Evolutionary conservation across 2,888 invertebrate genomes (phyloP).

Genomic region (Rhyacophila evoluta): DNA sequence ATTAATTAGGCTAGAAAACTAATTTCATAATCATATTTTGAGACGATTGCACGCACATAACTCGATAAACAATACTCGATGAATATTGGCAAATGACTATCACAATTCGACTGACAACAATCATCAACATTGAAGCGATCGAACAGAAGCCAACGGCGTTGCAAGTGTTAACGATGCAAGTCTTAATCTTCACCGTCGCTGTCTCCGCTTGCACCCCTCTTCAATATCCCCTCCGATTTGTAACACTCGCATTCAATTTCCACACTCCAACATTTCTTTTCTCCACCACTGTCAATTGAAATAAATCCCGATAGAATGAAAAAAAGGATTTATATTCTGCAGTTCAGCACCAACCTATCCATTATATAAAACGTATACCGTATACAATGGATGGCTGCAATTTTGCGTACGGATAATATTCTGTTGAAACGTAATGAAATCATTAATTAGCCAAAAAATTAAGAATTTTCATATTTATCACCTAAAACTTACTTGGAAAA

Average conservation of each 20-base stretch:
- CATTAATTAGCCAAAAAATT: too few species aligned
- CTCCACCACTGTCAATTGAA: slow-evolving; percentile 17
- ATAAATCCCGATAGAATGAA: slow-evolving; percentile 17
- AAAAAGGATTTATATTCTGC: slow-evolving; percentile 10
- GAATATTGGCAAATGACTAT: too few species aligned
- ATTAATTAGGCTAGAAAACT: too few species aligned
- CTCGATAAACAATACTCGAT: too few species aligned
- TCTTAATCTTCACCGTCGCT: not conserved
- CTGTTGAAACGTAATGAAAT: too few species aligned
- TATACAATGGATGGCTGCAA: not conserved
- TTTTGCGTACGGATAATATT: too few species aligned
- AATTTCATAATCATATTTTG: too few species aligned
- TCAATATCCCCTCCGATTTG: slow-evolving; percentile 22
- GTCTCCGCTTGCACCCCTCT: not conserved
- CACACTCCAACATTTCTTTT: slow-evolving; percentile 2
- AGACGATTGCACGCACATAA: too few species aligned
- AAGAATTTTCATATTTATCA: too few species aligned
- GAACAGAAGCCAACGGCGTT: not conserved
- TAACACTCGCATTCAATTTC: slow-evolving; percentile 16
- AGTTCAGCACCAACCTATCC: not conserved
- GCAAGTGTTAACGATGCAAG: slow-evolving; percentile 7
- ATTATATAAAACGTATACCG: not conserved
- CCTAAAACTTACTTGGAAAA: too few species aligned
- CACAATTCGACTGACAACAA: too few species aligned
- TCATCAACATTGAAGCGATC: too few species aligned